Percentiles rank a stretch among this genome's conserved stretches.
Conservation (phyloP, 2,888 invertebrate genomes). For the Lysandra bellargus region DNA sequence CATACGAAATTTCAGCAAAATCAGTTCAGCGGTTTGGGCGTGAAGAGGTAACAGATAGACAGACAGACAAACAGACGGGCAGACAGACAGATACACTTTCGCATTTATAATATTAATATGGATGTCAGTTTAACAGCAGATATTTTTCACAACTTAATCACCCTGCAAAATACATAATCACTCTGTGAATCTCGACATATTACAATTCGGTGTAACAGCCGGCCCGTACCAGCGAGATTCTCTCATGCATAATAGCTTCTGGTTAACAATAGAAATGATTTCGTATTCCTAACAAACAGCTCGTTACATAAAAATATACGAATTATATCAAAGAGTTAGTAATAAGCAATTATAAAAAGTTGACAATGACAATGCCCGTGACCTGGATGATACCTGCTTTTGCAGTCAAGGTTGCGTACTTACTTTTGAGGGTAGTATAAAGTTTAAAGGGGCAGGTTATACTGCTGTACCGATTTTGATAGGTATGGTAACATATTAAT, state of each 20-base stretch:
- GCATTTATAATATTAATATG: no score
- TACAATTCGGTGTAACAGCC: conserved; percentile 1
- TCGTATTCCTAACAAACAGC: conserved; percentile 28
- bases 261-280: conserved; percentile 53
- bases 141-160: no score
- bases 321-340: conserved; percentile 18
- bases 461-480: no score
- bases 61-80: no score
- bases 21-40: no score
- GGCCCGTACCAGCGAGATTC: conserved; percentile 10
- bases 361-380: neutral
- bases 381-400: neutral
- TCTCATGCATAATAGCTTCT: conserved; percentile 53
- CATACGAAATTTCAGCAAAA: no score
- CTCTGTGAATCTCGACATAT: neutral
- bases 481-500: no score
- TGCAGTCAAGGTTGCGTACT: neutral
- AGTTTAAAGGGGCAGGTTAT: no score
- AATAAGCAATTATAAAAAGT: conserved; percentile 27
- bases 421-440: neutral
- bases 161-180: neutral
- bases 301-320: conserved; percentile 19
- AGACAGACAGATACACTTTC: no score
- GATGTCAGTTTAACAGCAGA: neutral
- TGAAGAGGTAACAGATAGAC: no score